Base-by-base conservation (phyloP, 2,113 vertebrate species). In the Papio anubis region DNA sequence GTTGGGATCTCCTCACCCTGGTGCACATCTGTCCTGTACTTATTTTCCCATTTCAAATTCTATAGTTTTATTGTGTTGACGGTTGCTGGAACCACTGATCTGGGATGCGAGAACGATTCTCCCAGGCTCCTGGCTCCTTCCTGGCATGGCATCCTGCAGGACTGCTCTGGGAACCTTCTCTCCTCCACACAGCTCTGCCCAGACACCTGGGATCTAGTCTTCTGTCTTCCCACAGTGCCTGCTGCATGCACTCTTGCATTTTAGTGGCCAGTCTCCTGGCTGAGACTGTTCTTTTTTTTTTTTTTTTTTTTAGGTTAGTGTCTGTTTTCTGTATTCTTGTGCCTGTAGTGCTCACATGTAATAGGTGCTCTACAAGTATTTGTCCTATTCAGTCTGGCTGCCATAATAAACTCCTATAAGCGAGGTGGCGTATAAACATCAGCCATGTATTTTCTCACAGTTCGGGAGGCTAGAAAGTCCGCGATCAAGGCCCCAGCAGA, bases 261-360 rank as follows among this genome's bases (percentile, higher is more conserved):
- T 45, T 86, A 48, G 8, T 50, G 5, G 18, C n/a, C 14, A 23
- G 40, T 2, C 57, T 55, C 38, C 38, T 21, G 57, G 43, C 50
- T 25, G 64, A 64, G 52, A 35, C 52, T 11, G 5, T 70, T 72
- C 7, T 76, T 87, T 30, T 27, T 64, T 64, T 30, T 64, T 70
- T 61, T 25, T 25, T 64, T 64, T 64, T 64, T 70, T 61, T 84
- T 43, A 57, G 40, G n/a, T 93, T 57, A 76, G 61, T n/a, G 8
- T 88, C 89, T 89, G 7, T 85, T 85, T 76, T 87, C 35, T 88
- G 84, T 59, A 81, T 73, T 59, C 79, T 78, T 66, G 11, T 59
- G 68, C 57, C n/a, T 21, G 18, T 70, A 9, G 8, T 50, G 70
- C 48, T 92, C 61, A 12, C 66, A 38, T 43, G 7, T 38, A 59